phyloP scores from a whole-genome alignment of 2,888 invertebrate species.

The Creontiades dilutus region DNA sequence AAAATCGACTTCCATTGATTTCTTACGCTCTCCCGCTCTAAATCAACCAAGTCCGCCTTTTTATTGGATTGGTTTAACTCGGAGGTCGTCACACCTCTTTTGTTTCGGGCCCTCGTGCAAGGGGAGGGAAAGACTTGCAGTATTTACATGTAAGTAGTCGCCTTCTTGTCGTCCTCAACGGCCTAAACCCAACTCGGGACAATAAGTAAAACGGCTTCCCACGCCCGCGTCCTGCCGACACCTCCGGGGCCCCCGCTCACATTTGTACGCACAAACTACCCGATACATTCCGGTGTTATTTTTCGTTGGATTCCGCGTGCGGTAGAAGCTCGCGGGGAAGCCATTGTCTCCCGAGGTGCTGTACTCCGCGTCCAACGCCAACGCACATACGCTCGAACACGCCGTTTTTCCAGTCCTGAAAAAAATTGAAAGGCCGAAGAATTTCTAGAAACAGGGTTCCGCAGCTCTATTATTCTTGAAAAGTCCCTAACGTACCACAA shows the following conservation, averaged over 20 bases:
- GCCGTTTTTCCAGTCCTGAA: neutral
- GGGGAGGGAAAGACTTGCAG: neutral
- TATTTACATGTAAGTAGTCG: slow-evolving; percentile 42
- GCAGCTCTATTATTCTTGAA: neutral
- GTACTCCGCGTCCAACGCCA: neutral
- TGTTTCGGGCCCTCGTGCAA: slow-evolving; percentile 25
- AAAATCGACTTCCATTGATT: neutral
- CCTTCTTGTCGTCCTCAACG: slow-evolving; percentile 15
- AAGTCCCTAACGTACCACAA: neutral
- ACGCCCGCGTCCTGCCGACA: neutral
- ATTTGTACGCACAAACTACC: slow-evolving; percentile 60
- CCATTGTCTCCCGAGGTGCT: neutral
- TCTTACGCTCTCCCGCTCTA: slow-evolving; percentile 46
- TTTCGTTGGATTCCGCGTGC: slow-evolving; percentile 34
- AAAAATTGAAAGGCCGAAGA: neutral
- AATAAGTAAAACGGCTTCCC: slow-evolving; percentile 33
- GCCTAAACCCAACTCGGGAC: slow-evolving; percentile 7
- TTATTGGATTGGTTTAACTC: slow-evolving; percentile 4
- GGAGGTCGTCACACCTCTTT: slow-evolving; percentile 6
- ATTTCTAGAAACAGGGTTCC: neutral
- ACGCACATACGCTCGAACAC: neutral
- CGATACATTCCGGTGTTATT: slow-evolving; percentile 58
- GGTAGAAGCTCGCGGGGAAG: neutral
- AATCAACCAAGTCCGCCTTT: slow-evolving; percentile 28
- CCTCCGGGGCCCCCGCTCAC: neutral